Evolutionary conservation across 64 coral and sea anemone species (phyloP).

Genomic region (Dendronephthya gigantea): DNA sequence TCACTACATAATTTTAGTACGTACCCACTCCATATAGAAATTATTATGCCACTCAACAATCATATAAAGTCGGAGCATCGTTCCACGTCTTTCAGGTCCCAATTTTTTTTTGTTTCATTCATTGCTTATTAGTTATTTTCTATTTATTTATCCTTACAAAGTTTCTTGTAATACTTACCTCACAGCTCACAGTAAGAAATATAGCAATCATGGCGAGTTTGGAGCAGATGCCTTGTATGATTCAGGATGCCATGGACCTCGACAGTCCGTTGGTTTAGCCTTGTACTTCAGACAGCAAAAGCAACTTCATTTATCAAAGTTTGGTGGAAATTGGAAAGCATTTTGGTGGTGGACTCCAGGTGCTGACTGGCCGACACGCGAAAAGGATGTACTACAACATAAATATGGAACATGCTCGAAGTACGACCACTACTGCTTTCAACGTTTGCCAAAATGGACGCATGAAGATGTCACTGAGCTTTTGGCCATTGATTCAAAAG

Average conservation of each 20-base stretch:
- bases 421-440: constrained; percentile 39
- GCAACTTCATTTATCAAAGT: neutral
- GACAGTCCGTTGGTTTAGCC: neutral
- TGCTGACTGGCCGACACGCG: constrained; percentile 29
- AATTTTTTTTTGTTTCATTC: too few relatives aligned
- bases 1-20: too few relatives aligned
- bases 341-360: constrained; percentile 56
- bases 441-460: constrained; percentile 40
- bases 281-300: constrained; percentile 6
- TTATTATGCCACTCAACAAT: too few relatives aligned
- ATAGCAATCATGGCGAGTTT: neutral
- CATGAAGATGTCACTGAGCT: constrained; percentile 41
- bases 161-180: too few relatives aligned
- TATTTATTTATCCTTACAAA: too few relatives aligned
- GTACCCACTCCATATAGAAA: too few relatives aligned
- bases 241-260: neutral
- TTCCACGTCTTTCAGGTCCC: too few relatives aligned
- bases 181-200: neutral
- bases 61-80: too few relatives aligned
- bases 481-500: constrained; percentile 41
- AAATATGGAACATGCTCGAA: constrained; percentile 37
- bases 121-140: too few relatives aligned
- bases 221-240: neutral
- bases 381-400: constrained; percentile 43
- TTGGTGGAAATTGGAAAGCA: constrained; percentile 27